Evolutionary conservation across 2,113 vertebrate genomes (phyloP).

Genomic region (Varanus komodoensis): DNA sequence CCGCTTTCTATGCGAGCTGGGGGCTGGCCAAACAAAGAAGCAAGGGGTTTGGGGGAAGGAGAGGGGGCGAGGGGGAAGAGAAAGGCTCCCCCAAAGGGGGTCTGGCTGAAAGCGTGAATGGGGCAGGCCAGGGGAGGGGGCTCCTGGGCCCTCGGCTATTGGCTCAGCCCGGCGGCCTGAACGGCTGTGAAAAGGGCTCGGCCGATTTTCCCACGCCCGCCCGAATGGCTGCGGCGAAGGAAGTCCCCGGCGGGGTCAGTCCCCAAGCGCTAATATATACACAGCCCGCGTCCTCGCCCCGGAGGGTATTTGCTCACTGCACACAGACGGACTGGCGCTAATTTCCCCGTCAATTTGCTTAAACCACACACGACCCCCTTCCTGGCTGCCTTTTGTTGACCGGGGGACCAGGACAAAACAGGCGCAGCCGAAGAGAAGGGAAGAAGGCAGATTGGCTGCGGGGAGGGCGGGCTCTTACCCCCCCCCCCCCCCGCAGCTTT

Average conservation of each 20-base stretch:
- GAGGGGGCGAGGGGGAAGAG: background rate
- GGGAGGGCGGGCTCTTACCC: too few species aligned
- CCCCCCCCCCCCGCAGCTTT: too few species aligned
- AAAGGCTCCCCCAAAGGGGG: background rate
- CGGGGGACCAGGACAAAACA: background rate
- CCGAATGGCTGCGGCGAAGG: background rate
- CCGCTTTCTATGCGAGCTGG: background rate
- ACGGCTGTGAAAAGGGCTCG: slow-evolving; percentile 12
- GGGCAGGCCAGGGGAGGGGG: background rate
- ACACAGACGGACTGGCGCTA: background rate
- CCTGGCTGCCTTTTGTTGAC: background rate
- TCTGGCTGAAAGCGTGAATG: slow-evolving; percentile 1
- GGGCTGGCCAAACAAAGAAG: background rate
- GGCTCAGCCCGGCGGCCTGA: background rate
- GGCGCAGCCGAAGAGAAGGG: background rate
- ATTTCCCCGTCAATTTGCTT: slow-evolving; percentile 19
- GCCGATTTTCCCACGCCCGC: slow-evolving; percentile 8
- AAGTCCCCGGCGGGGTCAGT: background rate
- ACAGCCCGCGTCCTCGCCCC: background rate
- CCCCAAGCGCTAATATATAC: slow-evolving; percentile 5
- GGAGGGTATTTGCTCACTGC: background rate
- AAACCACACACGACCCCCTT: background rate
- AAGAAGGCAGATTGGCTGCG: background rate
- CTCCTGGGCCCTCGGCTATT: background rate
- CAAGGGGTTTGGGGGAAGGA: background rate